These are phyloP conservation scores for Butorides virescens DNA, from an alignment of 2,113 vertebrate genomes.

Conservation along the genomic window DNA sequence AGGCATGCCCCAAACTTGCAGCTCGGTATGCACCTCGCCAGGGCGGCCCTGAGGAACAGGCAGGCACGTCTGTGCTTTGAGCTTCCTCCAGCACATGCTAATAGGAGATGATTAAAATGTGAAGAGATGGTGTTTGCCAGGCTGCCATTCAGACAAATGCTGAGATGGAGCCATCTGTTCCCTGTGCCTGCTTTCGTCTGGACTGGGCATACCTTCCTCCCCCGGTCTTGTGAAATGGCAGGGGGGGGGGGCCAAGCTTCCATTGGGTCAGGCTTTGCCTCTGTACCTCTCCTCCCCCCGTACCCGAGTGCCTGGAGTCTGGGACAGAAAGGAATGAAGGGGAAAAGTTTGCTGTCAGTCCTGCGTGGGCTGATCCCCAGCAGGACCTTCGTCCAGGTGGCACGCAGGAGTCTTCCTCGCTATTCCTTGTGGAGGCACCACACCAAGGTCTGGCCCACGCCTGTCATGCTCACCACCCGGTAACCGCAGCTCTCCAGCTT, in stretches of 20 bases:
- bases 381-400: not conserved
- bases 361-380: not conserved
- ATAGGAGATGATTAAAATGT: not conserved
- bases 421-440: constrained; percentile 95
- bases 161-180: not conserved
- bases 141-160: not conserved
- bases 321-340: not conserved
- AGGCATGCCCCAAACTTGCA: not conserved
- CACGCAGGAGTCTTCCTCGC: not conserved
- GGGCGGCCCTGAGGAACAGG: not conserved
- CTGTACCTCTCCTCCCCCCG: rapidly evolving
- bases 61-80: not conserved
- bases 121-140: not conserved
- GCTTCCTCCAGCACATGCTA: not conserved
- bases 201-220: not conserved
- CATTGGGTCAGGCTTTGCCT: not conserved
- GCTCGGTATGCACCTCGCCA: not conserved
- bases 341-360: not conserved
- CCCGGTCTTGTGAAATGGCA: not conserved
- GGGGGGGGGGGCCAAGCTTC: not conserved
- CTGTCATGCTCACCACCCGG: constrained; percentile 90
- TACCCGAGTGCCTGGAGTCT: not conserved
- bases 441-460: constrained; percentile 94
- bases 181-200: not conserved
- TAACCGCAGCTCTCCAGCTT: constrained; percentile 91